A percentile compares a stretch with the other conserved stretches of the same genome.
Evolutionary conservation across 2,113 vertebrate genomes (phyloP).

Genomic region (Serilophus lunatus): DNA sequence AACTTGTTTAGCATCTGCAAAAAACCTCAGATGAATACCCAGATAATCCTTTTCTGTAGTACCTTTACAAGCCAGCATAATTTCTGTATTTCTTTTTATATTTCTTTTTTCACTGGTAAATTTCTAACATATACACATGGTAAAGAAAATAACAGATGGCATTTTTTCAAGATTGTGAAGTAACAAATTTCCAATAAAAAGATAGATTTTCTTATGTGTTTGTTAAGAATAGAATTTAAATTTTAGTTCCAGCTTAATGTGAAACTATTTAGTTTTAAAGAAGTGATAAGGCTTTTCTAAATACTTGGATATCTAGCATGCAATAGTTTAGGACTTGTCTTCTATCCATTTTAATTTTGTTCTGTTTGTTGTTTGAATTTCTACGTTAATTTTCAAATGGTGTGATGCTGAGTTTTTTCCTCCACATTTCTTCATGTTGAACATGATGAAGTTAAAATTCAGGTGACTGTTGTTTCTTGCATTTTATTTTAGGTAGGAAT

Average conservation of each 20-base stretch:
- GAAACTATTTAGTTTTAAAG: background rate
- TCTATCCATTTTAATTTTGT: background rate
- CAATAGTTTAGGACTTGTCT: background rate
- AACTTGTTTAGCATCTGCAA: background rate
- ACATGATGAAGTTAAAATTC: background rate
- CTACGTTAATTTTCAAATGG: background rate
- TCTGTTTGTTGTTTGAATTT: background rate
- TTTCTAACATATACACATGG: background rate
- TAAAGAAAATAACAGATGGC: background rate
- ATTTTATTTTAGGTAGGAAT: background rate
- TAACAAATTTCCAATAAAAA: background rate
- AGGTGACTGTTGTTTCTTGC: background rate
- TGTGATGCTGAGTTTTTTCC: fast-evolving
- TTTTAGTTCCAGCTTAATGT: background rate
- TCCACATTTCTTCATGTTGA: background rate
- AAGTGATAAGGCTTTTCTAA: background rate
- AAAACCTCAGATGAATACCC: background rate
- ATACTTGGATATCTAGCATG: background rate
- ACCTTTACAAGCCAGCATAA: background rate
- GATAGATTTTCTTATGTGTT: background rate
- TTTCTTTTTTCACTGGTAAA: background rate
- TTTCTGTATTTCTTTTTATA: background rate
- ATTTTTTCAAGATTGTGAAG: background rate
- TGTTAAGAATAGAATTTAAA: background rate
- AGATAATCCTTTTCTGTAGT: background rate